phyloP scores from a whole-genome alignment of 2,113 vertebrate species.

The Takifugu bimaculatus region DNA sequence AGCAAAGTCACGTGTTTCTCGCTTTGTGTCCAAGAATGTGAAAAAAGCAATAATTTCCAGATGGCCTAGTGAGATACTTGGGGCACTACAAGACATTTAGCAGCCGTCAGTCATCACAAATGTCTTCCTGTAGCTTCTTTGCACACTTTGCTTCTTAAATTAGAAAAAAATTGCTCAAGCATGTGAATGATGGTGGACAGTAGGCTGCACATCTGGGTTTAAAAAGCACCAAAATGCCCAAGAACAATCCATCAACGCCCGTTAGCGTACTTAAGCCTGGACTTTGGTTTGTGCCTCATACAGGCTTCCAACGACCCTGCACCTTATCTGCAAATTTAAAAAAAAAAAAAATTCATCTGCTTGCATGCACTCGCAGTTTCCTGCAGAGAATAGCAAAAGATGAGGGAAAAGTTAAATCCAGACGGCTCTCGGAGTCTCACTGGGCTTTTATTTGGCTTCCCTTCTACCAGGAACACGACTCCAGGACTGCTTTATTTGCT shows the following conservation, averaged over 20 bases:
- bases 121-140: constrained; percentile 5
- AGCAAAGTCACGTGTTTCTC: not conserved
- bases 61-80: constrained; percentile 29
- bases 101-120: constrained; percentile 15
- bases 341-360: not conserved
- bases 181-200: constrained; percentile 21
- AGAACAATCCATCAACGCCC: not conserved
- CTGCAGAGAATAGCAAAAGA: too few species aligned
- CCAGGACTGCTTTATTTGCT: too few species aligned
- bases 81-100: constrained; percentile 17
- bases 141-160: not conserved
- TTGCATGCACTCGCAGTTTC: not conserved
- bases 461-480: too few species aligned
- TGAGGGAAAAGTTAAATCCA: too few species aligned
- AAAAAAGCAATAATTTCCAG: constrained; percentile 30
- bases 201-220: not conserved
- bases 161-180: constrained; percentile 9
- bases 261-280: too few species aligned
- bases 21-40: constrained; percentile 16
- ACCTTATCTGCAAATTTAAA: too few species aligned
- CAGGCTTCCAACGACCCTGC: too few species aligned
- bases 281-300: too few species aligned
- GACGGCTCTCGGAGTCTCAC: too few species aligned
- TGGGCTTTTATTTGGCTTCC: too few species aligned
- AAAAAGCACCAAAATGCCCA: not conserved